Evolutionary conservation across 2,797 vertebrate species (phyloP).

Genomic region (Acestrorhynchus altus): DNA sequence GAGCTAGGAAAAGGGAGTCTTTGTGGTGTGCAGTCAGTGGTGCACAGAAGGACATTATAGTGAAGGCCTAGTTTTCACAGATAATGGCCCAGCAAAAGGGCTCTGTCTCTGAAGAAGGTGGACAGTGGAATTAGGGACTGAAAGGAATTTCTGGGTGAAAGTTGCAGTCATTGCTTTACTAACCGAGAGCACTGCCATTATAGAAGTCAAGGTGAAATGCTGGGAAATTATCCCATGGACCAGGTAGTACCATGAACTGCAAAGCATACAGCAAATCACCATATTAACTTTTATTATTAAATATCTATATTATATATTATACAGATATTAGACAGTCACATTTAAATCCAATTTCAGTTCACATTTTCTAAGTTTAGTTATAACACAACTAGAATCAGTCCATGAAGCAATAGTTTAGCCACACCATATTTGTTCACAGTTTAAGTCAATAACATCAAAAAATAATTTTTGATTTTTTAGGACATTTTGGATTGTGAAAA

Average conservation of each 20-base stretch:
- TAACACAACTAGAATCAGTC: too few species aligned
- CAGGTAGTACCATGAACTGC: not conserved
- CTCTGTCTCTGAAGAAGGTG: slow-evolving; percentile 24
- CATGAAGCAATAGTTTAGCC: not conserved
- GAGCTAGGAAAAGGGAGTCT: slow-evolving; percentile 16
- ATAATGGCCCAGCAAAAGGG: slow-evolving; percentile 32
- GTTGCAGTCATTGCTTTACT: slow-evolving; percentile 23
- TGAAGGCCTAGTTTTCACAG: slow-evolving; percentile 34
- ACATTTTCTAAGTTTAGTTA: too few species aligned
- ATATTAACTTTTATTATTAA: too few species aligned
- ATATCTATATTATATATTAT: too few species aligned
- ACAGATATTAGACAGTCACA: too few species aligned
- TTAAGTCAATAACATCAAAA: too few species aligned
- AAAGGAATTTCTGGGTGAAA: slow-evolving; percentile 40
- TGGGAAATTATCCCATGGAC: not conserved
- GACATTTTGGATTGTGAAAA: too few species aligned
- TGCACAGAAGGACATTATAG: slow-evolving; percentile 36
- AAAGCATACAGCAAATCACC: slow-evolving; percentile 12
- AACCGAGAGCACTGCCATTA: not conserved
- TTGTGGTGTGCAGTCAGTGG: slow-evolving; percentile 40
- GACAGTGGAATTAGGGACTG: slow-evolving; percentile 30
- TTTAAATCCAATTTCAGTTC: too few species aligned
- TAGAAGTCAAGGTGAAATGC: slow-evolving; percentile 2
- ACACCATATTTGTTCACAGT: too few species aligned
- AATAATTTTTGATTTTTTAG: too few species aligned